These are phyloP conservation scores for Drosophila lacteicornis DNA, from an alignment of 1,140 invertebrate species.

Conservation along the genomic window DNA sequence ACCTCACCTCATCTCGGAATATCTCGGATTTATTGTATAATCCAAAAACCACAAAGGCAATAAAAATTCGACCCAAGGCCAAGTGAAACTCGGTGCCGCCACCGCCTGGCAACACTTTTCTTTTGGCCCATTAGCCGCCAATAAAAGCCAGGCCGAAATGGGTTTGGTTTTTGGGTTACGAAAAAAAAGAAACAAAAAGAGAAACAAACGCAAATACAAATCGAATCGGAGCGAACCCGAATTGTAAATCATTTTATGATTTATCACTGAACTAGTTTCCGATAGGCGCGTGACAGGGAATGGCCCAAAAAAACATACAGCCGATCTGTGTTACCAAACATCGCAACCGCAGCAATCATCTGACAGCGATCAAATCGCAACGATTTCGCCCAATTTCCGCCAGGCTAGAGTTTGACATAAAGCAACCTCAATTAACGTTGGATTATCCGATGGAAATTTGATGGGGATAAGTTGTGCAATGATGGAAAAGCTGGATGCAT, in stretches of 20 bases:
- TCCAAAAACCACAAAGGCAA: conserved; percentile 31
- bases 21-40: conserved; percentile 59
- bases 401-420: conserved; percentile 13
- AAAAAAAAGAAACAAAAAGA: conserved; percentile 34
- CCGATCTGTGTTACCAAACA: conserved; percentile 44
- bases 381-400: conserved; percentile 32
- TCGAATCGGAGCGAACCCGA: conserved; percentile 47
- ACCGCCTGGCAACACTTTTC: conserved; percentile 65
- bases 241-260: conserved; percentile 71
- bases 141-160: conserved; percentile 55
- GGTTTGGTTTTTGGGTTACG: conserved; percentile 53
- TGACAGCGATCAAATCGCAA: conserved; percentile 36
- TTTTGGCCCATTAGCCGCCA: conserved; percentile 47
- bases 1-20: conserved; percentile 5
- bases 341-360: conserved; percentile 28
- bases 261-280: conserved; percentile 73
- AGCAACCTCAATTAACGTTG: conserved; percentile 18
- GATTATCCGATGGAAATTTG: conserved; percentile 27
- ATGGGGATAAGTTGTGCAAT: conserved; percentile 22
- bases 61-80: conserved; percentile 57
- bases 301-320: conserved; percentile 23
- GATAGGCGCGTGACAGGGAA: conserved; percentile 66
- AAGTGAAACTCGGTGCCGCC: conserved; percentile 46
- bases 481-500: conserved; percentile 5
- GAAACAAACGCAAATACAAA: conserved; percentile 33